These are phyloP conservation scores for Nannospalax galili DNA, from an alignment of 2,113 vertebrate genomes.

Conservation along the genomic window DNA sequence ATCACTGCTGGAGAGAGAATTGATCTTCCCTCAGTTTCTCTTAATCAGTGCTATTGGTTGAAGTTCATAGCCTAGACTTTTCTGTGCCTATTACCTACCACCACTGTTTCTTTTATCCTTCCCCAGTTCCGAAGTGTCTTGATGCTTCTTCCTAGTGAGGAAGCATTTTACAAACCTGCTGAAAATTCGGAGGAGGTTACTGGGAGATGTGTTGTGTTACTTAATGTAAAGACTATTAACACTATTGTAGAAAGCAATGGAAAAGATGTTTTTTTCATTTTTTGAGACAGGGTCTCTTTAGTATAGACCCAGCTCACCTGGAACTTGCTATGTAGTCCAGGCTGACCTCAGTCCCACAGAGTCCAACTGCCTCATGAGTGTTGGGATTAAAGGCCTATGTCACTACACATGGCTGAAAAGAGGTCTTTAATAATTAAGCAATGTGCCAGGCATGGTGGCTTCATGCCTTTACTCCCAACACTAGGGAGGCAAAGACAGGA, in stretches of 20 bases:
- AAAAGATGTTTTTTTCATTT: neutral
- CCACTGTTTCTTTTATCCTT: neutral
- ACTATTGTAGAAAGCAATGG: neutral
- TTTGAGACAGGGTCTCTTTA: no score
- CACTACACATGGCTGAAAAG: neutral
- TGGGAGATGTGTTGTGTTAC: neutral
- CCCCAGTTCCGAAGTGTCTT: neutral
- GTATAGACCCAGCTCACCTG: no score
- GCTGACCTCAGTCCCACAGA: no score
- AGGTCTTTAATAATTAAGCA: neutral
- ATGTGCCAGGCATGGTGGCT: neutral
- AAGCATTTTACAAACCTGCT: constrained; percentile 29
- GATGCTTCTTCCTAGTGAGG: neutral
- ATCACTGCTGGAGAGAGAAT: no score
- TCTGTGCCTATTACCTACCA: neutral
- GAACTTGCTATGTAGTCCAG: no score
- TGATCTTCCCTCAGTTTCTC: no score
- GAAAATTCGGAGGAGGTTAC: neutral
- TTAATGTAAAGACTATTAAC: neutral
- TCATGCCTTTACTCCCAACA: no score
- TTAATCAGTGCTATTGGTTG: constrained; percentile 22
- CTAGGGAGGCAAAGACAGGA: no score
- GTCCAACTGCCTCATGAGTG: no score
- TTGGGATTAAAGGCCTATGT: no score
- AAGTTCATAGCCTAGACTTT: neutral